Conservation (phyloP, 2,888 invertebrate species). For the Microplitis deprimator region DNA sequence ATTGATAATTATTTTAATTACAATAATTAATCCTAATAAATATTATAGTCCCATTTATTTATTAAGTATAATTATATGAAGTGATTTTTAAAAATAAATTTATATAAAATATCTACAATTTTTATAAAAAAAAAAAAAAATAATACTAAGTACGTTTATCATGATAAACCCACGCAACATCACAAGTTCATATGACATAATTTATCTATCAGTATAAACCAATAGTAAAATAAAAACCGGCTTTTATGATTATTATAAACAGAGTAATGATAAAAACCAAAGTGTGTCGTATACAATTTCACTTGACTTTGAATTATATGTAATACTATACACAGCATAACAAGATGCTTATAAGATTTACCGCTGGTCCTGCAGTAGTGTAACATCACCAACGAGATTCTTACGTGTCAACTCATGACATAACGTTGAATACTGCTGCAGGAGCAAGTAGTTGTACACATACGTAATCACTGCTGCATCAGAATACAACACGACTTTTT, state of each 20-base stretch:
- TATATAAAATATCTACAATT: no score
- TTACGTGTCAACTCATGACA: constrained; percentile 31
- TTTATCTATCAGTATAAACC: neutral
- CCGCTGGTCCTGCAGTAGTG: neutral
- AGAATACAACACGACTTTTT: neutral
- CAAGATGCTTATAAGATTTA: neutral
- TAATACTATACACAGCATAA: constrained; percentile 24
- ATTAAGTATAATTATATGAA: no score
- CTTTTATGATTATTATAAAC: constrained; percentile 35
- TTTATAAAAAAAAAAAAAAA: neutral
- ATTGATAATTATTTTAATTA: no score
- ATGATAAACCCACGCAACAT: neutral
- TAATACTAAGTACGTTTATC: neutral
- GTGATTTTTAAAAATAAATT: no score
- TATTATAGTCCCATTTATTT: no score
- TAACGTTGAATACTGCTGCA: constrained; percentile 2
- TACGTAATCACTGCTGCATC: constrained; percentile 14
- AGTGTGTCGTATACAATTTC: constrained; percentile 35
- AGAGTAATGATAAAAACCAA: constrained; percentile 21
- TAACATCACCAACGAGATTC: constrained; percentile 25
- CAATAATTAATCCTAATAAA: no score
- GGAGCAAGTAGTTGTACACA: neutral
- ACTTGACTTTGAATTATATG: constrained; percentile 43
- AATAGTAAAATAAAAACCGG: constrained; percentile 17
- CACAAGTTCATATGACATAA: constrained; percentile 21